Base-by-base conservation (phyloP, 2,113 vertebrate species). In the Anas platyrhynchos region DNA sequence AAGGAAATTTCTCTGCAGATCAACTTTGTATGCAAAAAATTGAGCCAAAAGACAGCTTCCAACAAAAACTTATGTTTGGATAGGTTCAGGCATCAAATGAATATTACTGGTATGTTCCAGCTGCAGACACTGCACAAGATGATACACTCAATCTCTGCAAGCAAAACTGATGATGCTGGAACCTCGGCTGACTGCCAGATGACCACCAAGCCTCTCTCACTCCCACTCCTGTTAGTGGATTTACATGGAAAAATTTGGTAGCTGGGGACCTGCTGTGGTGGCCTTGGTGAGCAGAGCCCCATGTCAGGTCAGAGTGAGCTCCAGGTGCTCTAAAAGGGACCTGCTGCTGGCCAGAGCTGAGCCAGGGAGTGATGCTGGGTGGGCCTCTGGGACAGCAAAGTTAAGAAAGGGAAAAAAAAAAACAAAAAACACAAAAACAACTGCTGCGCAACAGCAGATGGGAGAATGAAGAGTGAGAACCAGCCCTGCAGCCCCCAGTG, bases 91-190 rank as follows among this genome's bases (percentile, higher is more conserved):
- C 21, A 73, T 9, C 56, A 65, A 25, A 34, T 20, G 6, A n/a
- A 6, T 76, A 83, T 25, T 83, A 59, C 23, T 25, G 38, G 29
- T 58, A 46, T 9, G 2, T 59, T 43, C 5, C 41, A 48, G 31
- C 46, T 78, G 43, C 16, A 32, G 11, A 54, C 20, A 72, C 9
- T 16, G 31, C 15, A 15, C 15, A 67, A 26, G 26, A 22, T 27
- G 29, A 17, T 20, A 56, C 13, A 15, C 10, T 68, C 14, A 63
- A 58, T 14, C 27, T 7, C 62, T 59, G 26, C 34, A 88, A 34
- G 75, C 11, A 80, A 43, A 88, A 55, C 3, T 16, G 13, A 32
- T 1, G 0, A 25, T 5, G 10, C 23, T 36, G 13, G 5, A 0
- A 52, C 25, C 27, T 9, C 8, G 15, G 23, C 18, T 58, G 32